Base-by-base conservation (phyloP, 1,140 invertebrate species). In the Propsilocerus akamusi region DNA sequence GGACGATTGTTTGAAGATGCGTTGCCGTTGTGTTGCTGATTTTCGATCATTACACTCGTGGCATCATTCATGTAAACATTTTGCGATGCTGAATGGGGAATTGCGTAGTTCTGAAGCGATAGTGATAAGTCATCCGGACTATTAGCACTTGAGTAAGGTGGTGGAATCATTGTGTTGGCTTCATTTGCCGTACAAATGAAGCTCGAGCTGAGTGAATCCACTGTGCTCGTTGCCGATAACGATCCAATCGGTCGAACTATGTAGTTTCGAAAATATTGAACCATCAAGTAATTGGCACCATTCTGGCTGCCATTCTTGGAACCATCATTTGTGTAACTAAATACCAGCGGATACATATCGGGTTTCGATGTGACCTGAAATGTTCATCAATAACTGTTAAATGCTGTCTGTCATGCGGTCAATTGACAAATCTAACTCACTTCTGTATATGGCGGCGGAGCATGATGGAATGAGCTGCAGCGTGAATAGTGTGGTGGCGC, bases 101-200 rank as follows among this genome's bases (percentile, higher is more conserved):
- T 56, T 51, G 64, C 54, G 52, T 60, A 55, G 51, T 53, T 54
- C 57, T 65, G 63, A 52, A 54, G 52, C 56, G 54, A 66, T 57
- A 65, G 62, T 53, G 68, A 74, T 51, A 76, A 66, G 58, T 73
- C 74, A 64, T 77, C 81, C 46, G 80, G 71, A 63, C 79, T 83
- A 55, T 77, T 77, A 51, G 81, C 77, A 57, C 78, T 78, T n/a
- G 81, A 84, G 61, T 86, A 86, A 5, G 83, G 81, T 22, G 83
- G 82, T 34, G 83, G 83, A 50, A 86, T 77, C 59, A 83, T 73
- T 23, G 78, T 79, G 59, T 86, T 85, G 17, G 81, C 80, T 68
- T 85, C 83, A 65, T 85, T 86, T 34, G 79, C 74, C 57, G 81
- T 84, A 63, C 82, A 85, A 62, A 86, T 78, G 64, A 81, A 86